These are phyloP conservation scores for Rattus rattus DNA, from an alignment of 2,113 vertebrate genomes.

Conservation along the genomic window DNA sequence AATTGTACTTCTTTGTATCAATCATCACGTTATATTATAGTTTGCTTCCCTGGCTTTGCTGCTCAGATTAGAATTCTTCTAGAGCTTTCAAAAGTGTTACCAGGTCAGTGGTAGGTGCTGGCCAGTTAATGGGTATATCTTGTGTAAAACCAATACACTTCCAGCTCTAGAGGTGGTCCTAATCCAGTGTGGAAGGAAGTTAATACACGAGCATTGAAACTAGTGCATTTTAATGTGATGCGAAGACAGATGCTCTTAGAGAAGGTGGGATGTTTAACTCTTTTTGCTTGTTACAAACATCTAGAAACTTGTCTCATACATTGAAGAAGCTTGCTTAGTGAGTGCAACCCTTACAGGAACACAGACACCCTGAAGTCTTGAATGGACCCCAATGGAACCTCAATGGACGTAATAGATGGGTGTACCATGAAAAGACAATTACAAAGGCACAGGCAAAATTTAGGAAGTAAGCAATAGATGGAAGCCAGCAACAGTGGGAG, in stretches of 20 bases:
- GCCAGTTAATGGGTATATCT: neutral
- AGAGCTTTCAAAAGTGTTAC: neutral
- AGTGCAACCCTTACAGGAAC: accelerated
- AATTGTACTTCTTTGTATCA: neutral
- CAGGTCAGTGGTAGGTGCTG: neutral
- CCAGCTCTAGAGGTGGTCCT: neutral
- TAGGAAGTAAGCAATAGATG: neutral
- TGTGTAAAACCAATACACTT: neutral
- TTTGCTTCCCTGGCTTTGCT: neutral
- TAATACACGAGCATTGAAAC: neutral
- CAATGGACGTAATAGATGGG: neutral
- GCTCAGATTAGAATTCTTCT: neutral
- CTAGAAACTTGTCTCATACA: neutral
- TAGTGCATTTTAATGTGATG: accelerated
- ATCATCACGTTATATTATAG: neutral
- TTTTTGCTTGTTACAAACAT: neutral
- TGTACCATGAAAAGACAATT: neutral
- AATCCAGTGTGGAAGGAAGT: neutral
- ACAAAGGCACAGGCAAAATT: neutral
- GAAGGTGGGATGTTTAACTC: neutral
- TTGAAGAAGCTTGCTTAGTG: neutral
- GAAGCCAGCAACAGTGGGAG: neutral
- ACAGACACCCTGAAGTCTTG: neutral
- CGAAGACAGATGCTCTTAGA: neutral
- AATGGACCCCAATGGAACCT: neutral